phyloP scores from a whole-genome alignment of 2,113 vertebrate genomes.

The Gnathonemus echidnorhynchus region DNA sequence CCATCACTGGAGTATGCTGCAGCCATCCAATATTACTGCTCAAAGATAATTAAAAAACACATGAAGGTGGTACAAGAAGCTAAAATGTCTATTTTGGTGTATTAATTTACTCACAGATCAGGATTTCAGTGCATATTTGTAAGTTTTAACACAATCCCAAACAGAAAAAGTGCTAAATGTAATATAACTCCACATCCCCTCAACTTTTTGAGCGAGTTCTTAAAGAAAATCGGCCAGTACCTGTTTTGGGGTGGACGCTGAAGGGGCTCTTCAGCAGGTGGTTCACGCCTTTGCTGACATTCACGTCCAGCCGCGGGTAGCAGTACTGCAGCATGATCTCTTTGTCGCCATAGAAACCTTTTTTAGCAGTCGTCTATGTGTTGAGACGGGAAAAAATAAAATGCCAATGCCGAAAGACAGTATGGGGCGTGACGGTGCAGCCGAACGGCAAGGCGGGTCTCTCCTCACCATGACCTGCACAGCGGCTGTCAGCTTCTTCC shows the following conservation, averaged over 20 bases:
- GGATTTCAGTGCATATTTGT: neutral
- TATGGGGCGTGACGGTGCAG: neutral
- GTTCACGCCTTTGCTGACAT: slow-evolving; percentile 90
- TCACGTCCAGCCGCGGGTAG: slow-evolving; percentile 88
- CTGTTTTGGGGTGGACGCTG: slow-evolving; percentile 94
- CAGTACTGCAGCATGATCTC: slow-evolving; percentile 95
- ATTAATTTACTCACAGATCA: neutral
- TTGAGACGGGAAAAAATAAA: neutral
- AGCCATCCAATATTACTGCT: neutral
- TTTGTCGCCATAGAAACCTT: slow-evolving; percentile 52
- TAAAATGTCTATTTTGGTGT: neutral
- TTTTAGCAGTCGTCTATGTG: slow-evolving; percentile 30
- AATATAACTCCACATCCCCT: neutral
- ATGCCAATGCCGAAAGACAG: neutral
- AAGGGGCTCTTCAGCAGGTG: slow-evolving; percentile 95
- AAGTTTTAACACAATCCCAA: neutral
- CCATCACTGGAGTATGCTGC: neutral
- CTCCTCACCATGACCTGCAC: slow-evolving; percentile 44
- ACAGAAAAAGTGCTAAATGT: neutral
- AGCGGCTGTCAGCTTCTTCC: slow-evolving; percentile 57
- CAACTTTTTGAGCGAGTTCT: neutral
- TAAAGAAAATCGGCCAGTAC: slow-evolving; percentile 36
- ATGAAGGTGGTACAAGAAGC: neutral
- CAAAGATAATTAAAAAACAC: neutral
- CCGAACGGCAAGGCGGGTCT: neutral